A percentile compares a stretch with the other conserved stretches of the same genome.
Evolutionary conservation across 2,797 vertebrate species (phyloP).

Genomic region (Jordanella pulchra): DNA sequence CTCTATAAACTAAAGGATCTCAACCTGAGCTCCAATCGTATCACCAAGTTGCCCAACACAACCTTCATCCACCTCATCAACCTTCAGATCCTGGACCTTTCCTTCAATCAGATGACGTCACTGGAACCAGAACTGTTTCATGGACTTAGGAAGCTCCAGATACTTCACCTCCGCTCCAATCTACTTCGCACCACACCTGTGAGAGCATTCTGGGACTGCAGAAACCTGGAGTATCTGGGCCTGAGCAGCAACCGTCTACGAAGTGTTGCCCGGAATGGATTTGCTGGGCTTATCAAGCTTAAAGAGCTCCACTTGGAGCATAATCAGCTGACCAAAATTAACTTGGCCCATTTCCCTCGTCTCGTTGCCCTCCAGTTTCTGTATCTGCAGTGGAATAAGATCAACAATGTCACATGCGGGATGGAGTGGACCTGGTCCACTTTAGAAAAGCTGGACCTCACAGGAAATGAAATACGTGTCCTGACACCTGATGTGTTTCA

Average conservation of each 20-base stretch:
- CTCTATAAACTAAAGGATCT: conserved; percentile 99
- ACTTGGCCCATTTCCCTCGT: conserved; percentile 98
- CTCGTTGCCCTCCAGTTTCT: conserved; percentile 95
- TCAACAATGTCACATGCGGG: conserved; percentile 93
- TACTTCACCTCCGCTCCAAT: conserved; percentile 96
- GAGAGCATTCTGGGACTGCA: conserved; percentile 97
- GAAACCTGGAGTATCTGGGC: conserved; percentile 97
- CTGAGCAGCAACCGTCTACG: conserved; percentile 96
- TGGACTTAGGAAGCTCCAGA: conserved; percentile 96
- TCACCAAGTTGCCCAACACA: conserved; percentile 99
- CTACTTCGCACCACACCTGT: conserved; percentile 97
- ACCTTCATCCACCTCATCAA: conserved; percentile 99
- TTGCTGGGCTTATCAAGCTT: conserved; percentile 97
- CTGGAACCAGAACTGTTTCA: conserved; percentile 97
- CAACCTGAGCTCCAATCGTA: conserved; percentile 98
- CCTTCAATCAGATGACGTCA: conserved; percentile 97
- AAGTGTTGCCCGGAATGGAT: conserved; percentile 97
- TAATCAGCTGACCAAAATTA: conserved; percentile 99
- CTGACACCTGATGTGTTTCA: conserved; percentile 93
- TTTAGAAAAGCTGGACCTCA: conserved; percentile 95
- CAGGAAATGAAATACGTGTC: conserved; percentile 93
- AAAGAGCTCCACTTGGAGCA: conserved; percentile 98
- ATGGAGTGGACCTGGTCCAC: conserved; percentile 99
- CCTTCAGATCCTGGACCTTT: conserved; percentile 98
- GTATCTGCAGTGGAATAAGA: conserved; percentile 99